Conservation (phyloP, 2,797 vertebrate genomes). For the Dryobates pubescens region DNA sequence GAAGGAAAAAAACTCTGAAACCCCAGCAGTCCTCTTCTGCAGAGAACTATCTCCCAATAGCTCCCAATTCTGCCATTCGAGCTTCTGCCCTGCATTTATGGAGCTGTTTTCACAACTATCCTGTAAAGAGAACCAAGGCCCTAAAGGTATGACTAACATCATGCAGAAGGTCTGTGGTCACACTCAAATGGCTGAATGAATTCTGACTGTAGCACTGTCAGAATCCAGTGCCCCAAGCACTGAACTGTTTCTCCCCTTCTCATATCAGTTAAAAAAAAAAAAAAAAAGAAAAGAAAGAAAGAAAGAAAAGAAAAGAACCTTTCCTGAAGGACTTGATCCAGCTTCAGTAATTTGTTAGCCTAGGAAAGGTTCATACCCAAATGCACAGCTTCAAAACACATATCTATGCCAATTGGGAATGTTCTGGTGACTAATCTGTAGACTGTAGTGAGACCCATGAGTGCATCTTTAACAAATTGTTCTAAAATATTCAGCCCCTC, state of each 20-base stretch:
- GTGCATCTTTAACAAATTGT: background rate
- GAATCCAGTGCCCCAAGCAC: background rate
- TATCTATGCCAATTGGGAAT: background rate
- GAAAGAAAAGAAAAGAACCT: too few species aligned
- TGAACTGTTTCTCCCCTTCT: background rate
- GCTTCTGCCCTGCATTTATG: background rate
- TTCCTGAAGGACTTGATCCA: background rate
- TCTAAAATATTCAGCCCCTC: background rate
- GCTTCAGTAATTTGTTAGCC: background rate
- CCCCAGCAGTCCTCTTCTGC: background rate
- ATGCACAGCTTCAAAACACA: background rate
- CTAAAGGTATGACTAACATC: background rate
- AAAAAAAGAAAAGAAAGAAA: too few species aligned
- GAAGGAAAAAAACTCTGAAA: background rate
- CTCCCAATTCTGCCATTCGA: background rate
- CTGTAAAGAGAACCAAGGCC: background rate
- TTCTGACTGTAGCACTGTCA: background rate
- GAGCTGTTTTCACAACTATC: background rate
- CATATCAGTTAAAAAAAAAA: background rate
- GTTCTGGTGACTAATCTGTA: background rate
- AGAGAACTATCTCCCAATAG: background rate
- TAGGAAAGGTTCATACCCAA: background rate
- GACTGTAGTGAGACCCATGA: background rate
- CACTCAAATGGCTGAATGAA: background rate
- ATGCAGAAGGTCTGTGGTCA: background rate